A percentile compares a stretch with the other conserved stretches of the same genome.
phyloP scores from a whole-genome alignment of 2,888 invertebrate species.

The Apodemia mormo region DNA sequence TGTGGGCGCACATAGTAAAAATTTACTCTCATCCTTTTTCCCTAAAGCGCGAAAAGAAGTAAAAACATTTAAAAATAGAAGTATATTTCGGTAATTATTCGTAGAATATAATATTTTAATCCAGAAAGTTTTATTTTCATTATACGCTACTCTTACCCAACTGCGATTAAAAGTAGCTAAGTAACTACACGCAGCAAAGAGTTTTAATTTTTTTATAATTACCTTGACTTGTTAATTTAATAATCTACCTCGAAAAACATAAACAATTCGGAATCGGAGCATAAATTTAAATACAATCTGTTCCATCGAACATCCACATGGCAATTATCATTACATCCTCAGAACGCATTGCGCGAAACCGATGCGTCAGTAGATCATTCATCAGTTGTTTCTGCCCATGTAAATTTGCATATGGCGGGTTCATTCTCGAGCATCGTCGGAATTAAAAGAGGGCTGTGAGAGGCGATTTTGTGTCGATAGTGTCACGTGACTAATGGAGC shows the following conservation, averaged over 20 bases:
- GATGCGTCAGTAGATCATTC: conserved; percentile 58
- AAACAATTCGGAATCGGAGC: conserved; percentile 14
- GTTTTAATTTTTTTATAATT: too few species aligned
- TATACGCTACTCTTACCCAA: too few species aligned
- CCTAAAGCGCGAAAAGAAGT: too few species aligned
- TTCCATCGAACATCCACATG: conserved; percentile 39
- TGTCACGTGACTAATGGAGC: conserved; percentile 81
- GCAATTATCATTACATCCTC: conserved; percentile 31
- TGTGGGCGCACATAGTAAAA: too few species aligned
- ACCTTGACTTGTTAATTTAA: not conserved
- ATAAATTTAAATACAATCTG: conserved; percentile 31
- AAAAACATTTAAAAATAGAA: too few species aligned
- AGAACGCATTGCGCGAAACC: conserved; percentile 32
- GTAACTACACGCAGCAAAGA: too few species aligned
- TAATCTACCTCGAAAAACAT: conserved; percentile 4
- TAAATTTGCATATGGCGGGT: conserved; percentile 67
- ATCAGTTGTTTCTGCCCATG: conserved; percentile 63
- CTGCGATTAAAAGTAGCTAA: too few species aligned
- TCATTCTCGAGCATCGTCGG: conserved; percentile 64
- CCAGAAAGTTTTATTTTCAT: too few species aligned
- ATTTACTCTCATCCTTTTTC: too few species aligned
- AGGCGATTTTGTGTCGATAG: conserved; percentile 76
- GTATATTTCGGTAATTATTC: too few species aligned
- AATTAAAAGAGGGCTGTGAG: conserved; percentile 67
- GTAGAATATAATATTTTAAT: too few species aligned